phyloP scores from a whole-genome alignment of 2,888 invertebrate genomes.

The Caenorhabditis sp. region DNA sequence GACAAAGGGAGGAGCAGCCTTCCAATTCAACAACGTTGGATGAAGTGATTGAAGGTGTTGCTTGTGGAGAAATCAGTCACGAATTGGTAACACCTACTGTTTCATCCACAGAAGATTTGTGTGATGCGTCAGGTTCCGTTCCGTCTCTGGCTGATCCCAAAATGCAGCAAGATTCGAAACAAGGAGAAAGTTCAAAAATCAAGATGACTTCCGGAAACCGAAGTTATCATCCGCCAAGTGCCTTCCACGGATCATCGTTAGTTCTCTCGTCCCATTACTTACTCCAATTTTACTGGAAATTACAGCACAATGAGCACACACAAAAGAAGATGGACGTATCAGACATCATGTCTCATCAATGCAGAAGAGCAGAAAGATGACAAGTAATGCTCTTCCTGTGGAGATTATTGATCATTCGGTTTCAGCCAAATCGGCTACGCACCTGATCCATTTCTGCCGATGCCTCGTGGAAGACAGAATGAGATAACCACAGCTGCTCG shows the following conservation, averaged over 20 bases:
- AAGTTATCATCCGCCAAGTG: slow-evolving; percentile 40
- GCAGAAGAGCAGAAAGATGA: slow-evolving; percentile 51
- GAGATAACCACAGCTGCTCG: slow-evolving; percentile 29
- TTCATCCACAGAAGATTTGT: neutral
- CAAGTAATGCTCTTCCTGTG: neutral
- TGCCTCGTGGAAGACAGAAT: slow-evolving; percentile 41
- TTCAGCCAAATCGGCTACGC: slow-evolving; percentile 58
- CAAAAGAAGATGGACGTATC: slow-evolving; percentile 61
- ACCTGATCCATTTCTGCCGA: slow-evolving; percentile 55
- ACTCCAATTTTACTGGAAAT: neutral
- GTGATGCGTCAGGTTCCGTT: neutral
- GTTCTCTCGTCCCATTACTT: no score
- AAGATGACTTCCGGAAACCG: slow-evolving; percentile 17
- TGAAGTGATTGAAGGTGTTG: slow-evolving; percentile 34
- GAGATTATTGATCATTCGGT: neutral
- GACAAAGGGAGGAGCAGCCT: neutral
- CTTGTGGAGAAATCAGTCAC: neutral
- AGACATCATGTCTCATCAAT: slow-evolving; percentile 56
- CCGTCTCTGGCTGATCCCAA: no score
- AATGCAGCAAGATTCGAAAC: neutral
- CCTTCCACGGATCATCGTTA: slow-evolving; percentile 50
- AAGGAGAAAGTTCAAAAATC: neutral
- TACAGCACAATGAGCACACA: slow-evolving; percentile 58
- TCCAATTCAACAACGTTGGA: neutral
- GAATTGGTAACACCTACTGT: neutral